Evolutionary conservation across 2,797 vertebrate genomes (phyloP), one percentile per base, ranked within the genome.

Genomic region (Rhynchonycteris naso): DNA sequence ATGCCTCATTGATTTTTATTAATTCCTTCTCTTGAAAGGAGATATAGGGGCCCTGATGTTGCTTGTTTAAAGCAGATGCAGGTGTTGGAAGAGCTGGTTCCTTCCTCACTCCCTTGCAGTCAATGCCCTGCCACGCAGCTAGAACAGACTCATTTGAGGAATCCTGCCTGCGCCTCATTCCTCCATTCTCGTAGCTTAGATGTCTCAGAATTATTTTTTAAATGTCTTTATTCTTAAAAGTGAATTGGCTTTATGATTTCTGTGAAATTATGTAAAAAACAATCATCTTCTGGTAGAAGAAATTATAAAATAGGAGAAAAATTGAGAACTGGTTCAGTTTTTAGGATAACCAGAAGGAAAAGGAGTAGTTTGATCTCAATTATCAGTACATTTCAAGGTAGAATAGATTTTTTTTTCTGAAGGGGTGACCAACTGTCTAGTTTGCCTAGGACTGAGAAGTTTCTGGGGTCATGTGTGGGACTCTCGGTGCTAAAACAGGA

Each of bases 71-170:
- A 95, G 65, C 93, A 78, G 88, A 88, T 93, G 78, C 92, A 95
- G 91, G 94, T 88, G 38, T 81, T 93, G 61, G 88, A 92, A 97
- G 82, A 93, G 43, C 59, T 95, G 75, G 93, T 97, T 94, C 95
- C 96, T 96, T 96, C 93, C 12, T 68, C 81, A 80, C 89, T 85
- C 47, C 90, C 91, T 89, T 87, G 74, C 59, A 71, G 52, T 50
- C 82, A 95, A 79, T 93, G 93, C 86, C 72, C 69, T 81, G 84
- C 89, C 89, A 92, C 78, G 92, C 88, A 87, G 93, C 71, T 88
- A 82, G 87, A 74, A 87, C 47, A 88, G 68, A 90, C 75, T 65
- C 94, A 56, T 38, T 94, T 66, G 95, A 94, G 50, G 3, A 74
- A 90, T 96, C 76, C 89, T 95, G 26, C 79, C 93, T 65, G 94